Base-by-base conservation (phyloP, 2,888 invertebrate species). In the Cylloceria caligata region DNA sequence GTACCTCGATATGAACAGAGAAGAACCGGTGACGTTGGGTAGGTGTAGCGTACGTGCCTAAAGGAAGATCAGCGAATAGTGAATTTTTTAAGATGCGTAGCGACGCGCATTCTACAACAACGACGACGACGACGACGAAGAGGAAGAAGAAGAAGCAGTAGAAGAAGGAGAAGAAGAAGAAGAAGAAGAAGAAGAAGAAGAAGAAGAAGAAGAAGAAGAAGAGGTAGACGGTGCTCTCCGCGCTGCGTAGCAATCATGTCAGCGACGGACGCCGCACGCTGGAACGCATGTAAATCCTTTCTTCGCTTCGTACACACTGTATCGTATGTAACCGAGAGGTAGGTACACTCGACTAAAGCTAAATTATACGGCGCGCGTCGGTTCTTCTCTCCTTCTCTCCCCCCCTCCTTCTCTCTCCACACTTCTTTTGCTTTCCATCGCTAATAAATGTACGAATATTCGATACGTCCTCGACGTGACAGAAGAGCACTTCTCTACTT, bases 251-350 rank as follows among this genome's bases (percentile, higher is more conserved):
- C 90, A 90, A 90, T 89, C 91, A 88, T 91, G 91, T 91, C 90
- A 90, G 90, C 90, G 83, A 80, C 81, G 80, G 76, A 87, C 83
- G 88, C 87, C 85, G 87, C 88, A 90, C 87, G 91, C 88, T 91
- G 91, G 89, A 90, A 90, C 90, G 91, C 91, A 91, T 91, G 91
- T 91, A 90, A 91, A 91, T 90, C 89, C 87, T 83, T 88, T 88
- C 87, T 72, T 86, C 87, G 84, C 84, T 72, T 57, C 68, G 60
- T 71, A 68, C 72, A 76, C 67, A 67, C 36, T 27, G 57, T 42
- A 47, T 34, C 57, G 45, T 52, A 36, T 60, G 52, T 57, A 72
- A 64, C 27, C 19, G 13, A 36, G 34, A 42, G 27, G 55, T 39
- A 30, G 34, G 74, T 52, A 39, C 36, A 5, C 49, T 62, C 57